phyloP scores from a whole-genome alignment of 1,140 invertebrate genomes.

The Trachelipus rathkii region DNA sequence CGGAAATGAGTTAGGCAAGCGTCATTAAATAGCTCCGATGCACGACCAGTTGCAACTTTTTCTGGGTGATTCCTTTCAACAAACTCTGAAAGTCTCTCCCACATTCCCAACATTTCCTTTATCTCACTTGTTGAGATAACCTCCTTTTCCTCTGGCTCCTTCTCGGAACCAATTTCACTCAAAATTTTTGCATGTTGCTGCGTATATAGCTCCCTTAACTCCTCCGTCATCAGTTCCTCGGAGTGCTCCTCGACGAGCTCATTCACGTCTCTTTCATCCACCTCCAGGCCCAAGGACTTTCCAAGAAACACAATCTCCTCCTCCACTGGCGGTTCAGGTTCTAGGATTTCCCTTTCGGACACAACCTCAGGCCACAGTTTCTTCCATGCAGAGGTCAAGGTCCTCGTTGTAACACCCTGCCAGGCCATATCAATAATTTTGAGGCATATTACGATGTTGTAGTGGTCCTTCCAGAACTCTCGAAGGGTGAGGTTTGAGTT shows the following conservation, averaged over 20 bases:
- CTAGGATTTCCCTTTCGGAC: slow-evolving; percentile 24
- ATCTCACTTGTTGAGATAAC: too few species aligned
- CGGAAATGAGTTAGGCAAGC: too few species aligned
- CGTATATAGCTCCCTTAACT: background rate
- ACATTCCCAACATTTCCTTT: too few species aligned
- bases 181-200: background rate
- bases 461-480: slow-evolving; percentile 41
- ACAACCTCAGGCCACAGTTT: slow-evolving; percentile 1
- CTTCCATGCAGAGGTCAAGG: slow-evolving; percentile 1
- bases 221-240: background rate
- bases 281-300: slow-evolving; percentile 46
- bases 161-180: too few species aligned
- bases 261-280: slow-evolving; percentile 43
- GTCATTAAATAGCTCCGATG: too few species aligned
- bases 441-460: slow-evolving; percentile 33
- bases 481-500: slow-evolving; percentile 35
- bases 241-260: background rate
- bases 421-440: background rate
- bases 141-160: too few species aligned
- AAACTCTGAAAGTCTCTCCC: too few species aligned
- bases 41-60: too few species aligned
- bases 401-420: background rate
- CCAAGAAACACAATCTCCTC: slow-evolving; percentile 48
- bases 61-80: too few species aligned
- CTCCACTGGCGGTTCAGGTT: slow-evolving; percentile 42